These are phyloP conservation scores for Trogon melanurus DNA, from an alignment of 2,113 vertebrate genomes.

Conservation along the genomic window DNA sequence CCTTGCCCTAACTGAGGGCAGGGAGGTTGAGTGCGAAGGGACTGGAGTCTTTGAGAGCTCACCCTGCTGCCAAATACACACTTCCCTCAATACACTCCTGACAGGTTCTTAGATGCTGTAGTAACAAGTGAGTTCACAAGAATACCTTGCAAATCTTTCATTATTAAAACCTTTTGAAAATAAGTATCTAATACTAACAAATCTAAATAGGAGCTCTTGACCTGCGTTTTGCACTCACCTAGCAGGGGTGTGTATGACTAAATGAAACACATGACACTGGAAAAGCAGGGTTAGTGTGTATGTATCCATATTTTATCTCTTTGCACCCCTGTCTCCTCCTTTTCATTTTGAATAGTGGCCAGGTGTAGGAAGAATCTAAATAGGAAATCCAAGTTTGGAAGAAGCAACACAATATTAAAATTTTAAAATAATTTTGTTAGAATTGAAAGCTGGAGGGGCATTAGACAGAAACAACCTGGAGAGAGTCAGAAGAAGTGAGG, in stretches of 20 bases:
- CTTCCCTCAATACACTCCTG: background rate
- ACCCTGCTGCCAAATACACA: background rate
- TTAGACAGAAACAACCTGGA: background rate
- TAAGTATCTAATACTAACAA: background rate
- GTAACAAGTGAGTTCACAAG: background rate
- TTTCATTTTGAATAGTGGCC: background rate
- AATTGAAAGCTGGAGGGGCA: background rate
- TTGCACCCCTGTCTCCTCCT: background rate
- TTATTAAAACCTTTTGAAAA: background rate
- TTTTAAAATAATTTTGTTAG: background rate
- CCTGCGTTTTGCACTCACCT: background rate
- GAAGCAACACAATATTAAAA: background rate
- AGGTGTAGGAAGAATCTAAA: background rate
- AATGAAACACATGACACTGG: background rate
- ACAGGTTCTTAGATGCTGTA: background rate
- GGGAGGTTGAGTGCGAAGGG: background rate
- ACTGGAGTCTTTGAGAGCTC: background rate
- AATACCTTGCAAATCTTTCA: background rate
- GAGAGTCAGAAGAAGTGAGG: background rate
- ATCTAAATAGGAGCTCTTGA: background rate
- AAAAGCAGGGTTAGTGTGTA: background rate
- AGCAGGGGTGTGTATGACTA: background rate
- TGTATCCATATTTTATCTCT: background rate
- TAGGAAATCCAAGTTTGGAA: background rate
- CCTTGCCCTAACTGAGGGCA: background rate